Percentiles rank a stretch among this genome's conserved stretches.
Evolutionary conservation across 1,140 invertebrate species (phyloP).

Genomic region (Drosophila equinoxialis): DNA sequence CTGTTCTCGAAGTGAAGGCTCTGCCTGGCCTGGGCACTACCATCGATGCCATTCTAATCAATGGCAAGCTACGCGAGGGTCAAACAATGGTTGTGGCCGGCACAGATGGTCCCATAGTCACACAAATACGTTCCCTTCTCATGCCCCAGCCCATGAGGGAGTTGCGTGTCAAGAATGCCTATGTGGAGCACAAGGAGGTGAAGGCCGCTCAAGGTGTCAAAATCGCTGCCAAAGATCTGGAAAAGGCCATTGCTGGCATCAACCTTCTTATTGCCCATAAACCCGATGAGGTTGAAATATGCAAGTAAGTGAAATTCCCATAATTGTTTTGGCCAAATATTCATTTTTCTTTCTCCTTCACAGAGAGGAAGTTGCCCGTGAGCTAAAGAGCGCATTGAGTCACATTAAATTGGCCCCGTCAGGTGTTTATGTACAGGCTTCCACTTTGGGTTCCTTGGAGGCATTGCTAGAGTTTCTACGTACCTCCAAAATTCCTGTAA

Average conservation of each 20-base stretch:
- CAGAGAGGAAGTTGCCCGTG: constrained; percentile 91
- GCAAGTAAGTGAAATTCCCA: constrained; percentile 82
- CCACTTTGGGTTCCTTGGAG: constrained; percentile 98
- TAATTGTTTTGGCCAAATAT: not conserved
- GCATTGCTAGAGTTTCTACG: constrained; percentile 97
- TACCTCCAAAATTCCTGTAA: constrained; percentile 97
- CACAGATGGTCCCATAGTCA: constrained; percentile 98
- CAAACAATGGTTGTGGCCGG: constrained; percentile 98
- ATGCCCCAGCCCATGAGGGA: constrained; percentile 99
- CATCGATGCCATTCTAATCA: constrained; percentile 99
- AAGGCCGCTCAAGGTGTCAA: constrained; percentile 99
- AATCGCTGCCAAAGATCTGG: constrained; percentile 98
- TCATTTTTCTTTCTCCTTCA: constrained; percentile 21
- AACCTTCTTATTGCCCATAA: constrained; percentile 94
- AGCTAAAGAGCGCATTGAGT: constrained; percentile 94
- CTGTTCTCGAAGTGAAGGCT: constrained; percentile 99
- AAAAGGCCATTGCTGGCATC: constrained; percentile 98
- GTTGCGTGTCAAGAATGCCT: constrained; percentile 98
- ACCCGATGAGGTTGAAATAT: constrained; percentile 96
- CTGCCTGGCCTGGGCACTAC: constrained; percentile 98
- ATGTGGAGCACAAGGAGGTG: constrained; percentile 97
- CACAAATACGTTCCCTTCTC: constrained; percentile 97
- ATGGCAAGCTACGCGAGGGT: constrained; percentile 95
- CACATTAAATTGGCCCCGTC: constrained; percentile 95
- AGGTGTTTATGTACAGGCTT: constrained; percentile 99